phyloP scores from a whole-genome alignment of 2,888 invertebrate species.

The Drosophila phalerata region DNA sequence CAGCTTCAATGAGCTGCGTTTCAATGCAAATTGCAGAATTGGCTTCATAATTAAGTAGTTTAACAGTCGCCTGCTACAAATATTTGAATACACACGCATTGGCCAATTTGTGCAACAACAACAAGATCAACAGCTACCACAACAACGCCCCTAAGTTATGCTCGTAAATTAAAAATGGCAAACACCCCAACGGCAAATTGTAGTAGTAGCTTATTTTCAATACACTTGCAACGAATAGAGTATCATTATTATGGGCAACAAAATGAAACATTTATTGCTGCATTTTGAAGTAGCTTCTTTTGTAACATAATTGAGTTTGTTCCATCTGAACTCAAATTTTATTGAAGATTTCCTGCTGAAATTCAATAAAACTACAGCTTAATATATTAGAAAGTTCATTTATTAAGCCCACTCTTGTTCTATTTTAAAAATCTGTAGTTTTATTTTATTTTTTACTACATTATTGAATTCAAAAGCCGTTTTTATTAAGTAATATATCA shows the following conservation, averaged over 20 bases:
- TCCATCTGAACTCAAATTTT: neutral
- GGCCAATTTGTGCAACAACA: constrained; percentile 29
- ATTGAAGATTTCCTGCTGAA: neutral
- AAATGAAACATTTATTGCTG: neutral
- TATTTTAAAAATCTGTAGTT: no score
- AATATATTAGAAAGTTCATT: no score
- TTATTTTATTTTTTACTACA: no score
- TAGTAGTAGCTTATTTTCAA: constrained; percentile 11
- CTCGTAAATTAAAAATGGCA: constrained; percentile 66
- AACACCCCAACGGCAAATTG: constrained; percentile 51
- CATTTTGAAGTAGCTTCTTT: neutral
- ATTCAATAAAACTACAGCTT: no score
- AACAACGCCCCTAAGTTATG: constrained; percentile 57
- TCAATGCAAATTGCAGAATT: constrained; percentile 70
- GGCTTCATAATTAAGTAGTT: constrained; percentile 76
- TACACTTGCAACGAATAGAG: neutral
- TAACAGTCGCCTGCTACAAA: constrained; percentile 26
- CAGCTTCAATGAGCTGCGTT: constrained; percentile 69
- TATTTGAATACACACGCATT: constrained; percentile 21
- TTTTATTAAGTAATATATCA: no score
- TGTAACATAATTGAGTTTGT: neutral
- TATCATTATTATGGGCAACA: neutral
- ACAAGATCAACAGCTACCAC: constrained; percentile 14
- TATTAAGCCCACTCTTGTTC: no score
- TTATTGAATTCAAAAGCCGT: no score